phyloP scores from a whole-genome alignment of 1,140 invertebrate species.

The Popillia japonica region DNA sequence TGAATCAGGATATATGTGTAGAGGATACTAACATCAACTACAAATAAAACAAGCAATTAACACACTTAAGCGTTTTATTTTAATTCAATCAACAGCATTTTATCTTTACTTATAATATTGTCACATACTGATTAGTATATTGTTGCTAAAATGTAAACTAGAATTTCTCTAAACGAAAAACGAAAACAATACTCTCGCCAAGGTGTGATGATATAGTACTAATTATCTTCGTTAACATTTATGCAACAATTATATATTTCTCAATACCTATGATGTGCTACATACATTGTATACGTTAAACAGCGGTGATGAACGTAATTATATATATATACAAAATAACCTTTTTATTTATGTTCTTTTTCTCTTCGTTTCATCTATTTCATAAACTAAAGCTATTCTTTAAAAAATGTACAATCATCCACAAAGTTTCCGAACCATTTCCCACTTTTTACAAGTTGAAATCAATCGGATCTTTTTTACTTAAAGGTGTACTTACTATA shows the following conservation, averaged over 20 bases:
- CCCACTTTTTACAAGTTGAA: not conserved
- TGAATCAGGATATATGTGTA: not conserved
- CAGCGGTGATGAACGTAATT: conserved; percentile 37
- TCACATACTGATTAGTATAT: conserved; percentile 58
- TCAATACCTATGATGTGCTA: conserved; percentile 38
- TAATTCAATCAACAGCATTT: conserved; percentile 53
- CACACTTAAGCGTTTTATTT: conserved; percentile 53
- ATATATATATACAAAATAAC: conserved; percentile 32
- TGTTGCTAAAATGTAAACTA: conserved; percentile 46
- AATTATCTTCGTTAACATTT: conserved; percentile 39
- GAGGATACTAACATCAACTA: not conserved
- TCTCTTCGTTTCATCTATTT: not conserved
- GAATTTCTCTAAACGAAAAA: conserved; percentile 9
- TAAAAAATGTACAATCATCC: not conserved
- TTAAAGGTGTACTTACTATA: not conserved
- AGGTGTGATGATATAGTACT: not conserved
- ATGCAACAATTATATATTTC: conserved; percentile 39
- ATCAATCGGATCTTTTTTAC: not conserved
- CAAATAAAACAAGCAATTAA: not conserved
- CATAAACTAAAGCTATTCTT: conserved; percentile 11
- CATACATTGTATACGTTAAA: conserved; percentile 40
- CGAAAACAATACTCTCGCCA: not conserved
- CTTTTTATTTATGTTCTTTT: not conserved
- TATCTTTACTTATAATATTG: conserved; percentile 53
- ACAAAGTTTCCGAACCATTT: not conserved